Conservation (phyloP, 2,797 vertebrate species). For the Pygocentrus nattereri region DNA sequence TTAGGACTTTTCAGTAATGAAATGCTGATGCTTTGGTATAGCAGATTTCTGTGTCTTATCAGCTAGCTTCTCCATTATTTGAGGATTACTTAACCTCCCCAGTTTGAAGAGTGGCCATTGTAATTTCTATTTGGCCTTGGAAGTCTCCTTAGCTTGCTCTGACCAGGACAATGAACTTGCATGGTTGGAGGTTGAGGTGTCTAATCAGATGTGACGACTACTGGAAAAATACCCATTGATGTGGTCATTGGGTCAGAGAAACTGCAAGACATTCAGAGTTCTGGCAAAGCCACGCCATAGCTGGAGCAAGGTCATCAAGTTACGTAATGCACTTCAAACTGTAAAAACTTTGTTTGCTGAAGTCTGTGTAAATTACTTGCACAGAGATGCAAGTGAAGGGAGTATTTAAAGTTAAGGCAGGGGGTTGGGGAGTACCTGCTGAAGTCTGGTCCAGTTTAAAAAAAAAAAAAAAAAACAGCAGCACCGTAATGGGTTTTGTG, state of each 20-base stretch:
- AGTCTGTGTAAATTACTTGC: too few relatives aligned
- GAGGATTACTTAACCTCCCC: too few relatives aligned
- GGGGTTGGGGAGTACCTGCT: neutral
- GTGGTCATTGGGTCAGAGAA: neutral
- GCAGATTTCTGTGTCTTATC: too few relatives aligned
- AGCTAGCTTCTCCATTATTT: too few relatives aligned
- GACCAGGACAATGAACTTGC: constrained; percentile 1
- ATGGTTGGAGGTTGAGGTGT: neutral
- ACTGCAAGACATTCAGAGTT: constrained; percentile 7
- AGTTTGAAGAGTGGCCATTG: too few relatives aligned
- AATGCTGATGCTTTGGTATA: too few relatives aligned
- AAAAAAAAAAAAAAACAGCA: neutral
- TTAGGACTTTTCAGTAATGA: too few relatives aligned
- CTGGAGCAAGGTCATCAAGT: too few relatives aligned
- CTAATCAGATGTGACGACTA: neutral
- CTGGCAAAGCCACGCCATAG: neutral
- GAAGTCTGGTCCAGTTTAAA: neutral
- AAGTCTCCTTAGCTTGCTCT: neutral
- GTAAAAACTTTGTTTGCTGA: too few relatives aligned
- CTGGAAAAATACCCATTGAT: neutral
- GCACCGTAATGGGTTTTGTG: neutral
- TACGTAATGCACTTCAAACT: too few relatives aligned
- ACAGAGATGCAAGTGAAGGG: too few relatives aligned
- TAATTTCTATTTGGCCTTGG: neutral
- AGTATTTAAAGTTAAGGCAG: too few relatives aligned